Conservation (phyloP, 2,113 vertebrate genomes). For the Psephotus haematonotus region DNA sequence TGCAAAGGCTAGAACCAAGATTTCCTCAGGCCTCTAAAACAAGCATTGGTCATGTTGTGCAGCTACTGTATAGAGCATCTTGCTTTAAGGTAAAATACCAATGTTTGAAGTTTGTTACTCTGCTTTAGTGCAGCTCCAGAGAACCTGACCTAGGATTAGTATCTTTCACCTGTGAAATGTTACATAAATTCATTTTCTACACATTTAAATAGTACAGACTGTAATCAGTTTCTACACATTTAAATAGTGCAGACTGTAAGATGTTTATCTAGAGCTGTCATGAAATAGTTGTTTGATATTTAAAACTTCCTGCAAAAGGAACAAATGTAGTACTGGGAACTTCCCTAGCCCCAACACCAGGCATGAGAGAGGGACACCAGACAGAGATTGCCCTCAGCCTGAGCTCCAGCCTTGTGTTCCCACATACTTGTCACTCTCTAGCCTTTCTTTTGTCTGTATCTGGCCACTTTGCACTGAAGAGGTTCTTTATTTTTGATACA, state of each 20-base stretch:
- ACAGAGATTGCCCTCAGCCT: background rate
- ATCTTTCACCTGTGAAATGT: background rate
- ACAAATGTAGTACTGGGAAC: background rate
- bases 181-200: background rate
- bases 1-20: slow-evolving; percentile 94
- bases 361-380: background rate
- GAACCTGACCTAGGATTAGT: background rate
- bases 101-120: background rate
- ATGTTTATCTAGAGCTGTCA: background rate
- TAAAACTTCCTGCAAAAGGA: background rate
- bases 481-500: background rate
- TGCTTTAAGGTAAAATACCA: slow-evolving; percentile 90
- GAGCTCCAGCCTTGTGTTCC: background rate
- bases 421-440: background rate
- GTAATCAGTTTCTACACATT: background rate
- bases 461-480: background rate
- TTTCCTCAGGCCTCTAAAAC: slow-evolving; percentile 99
- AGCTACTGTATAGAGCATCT: slow-evolving; percentile 96
- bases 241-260: background rate
- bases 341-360: background rate
- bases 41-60: slow-evolving; percentile 97
- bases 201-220: background rate
- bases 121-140: background rate
- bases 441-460: background rate
- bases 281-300: background rate